Evolutionary conservation across 2,113 vertebrate genomes (phyloP), one percentile per base, ranked within the genome.

Genomic region (Aix galericulata): DNA sequence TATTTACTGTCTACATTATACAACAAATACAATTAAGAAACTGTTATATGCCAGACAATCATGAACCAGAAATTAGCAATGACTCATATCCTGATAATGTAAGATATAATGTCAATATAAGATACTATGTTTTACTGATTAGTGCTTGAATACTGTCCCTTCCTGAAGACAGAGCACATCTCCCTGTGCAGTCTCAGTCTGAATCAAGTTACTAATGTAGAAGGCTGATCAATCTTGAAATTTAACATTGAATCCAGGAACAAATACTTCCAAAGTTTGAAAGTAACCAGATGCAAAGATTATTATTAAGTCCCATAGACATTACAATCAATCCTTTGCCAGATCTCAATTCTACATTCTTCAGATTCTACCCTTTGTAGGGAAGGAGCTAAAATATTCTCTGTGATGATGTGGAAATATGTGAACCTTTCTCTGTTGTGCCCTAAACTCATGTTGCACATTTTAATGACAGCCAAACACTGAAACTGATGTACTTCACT

Each of bases 371-470:
- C 12, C 11, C 11, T 68, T 67, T 6, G 20, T 9, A 17, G 38
- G 7, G 42, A 38, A 75, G 42, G 5, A 72, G n/a, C 12, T 60
- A 11, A 77, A 84, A 9, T n/a, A 26, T 7, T 62, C n/a, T 84
- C 27, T 31, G 31, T 26, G 72, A 10, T 20, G 27, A 50, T 6
- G 8, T 0, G 2, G 46, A 26, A 13, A 87, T 42, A 12, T 14
- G 8, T 62, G 12, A 16, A 15, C 10, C 18, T 23, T 90, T 69
- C 72, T 88, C 21, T n/a, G 15, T 0, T 8, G 23, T 38, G 48
- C 48, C 46, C 42, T n/a, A n/a, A 75, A 31, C 11, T 36, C 21
- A 8, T 6, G 9, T 48, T 1, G 1, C 13, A 13, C 0, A 0
- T n/a, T 58, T 17, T 72, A 36, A 32, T 55, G 55, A 29, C 46